Evolutionary conservation across 2,797 vertebrate genomes (phyloP).

Genomic region (Glyptemys insculpta): DNA sequence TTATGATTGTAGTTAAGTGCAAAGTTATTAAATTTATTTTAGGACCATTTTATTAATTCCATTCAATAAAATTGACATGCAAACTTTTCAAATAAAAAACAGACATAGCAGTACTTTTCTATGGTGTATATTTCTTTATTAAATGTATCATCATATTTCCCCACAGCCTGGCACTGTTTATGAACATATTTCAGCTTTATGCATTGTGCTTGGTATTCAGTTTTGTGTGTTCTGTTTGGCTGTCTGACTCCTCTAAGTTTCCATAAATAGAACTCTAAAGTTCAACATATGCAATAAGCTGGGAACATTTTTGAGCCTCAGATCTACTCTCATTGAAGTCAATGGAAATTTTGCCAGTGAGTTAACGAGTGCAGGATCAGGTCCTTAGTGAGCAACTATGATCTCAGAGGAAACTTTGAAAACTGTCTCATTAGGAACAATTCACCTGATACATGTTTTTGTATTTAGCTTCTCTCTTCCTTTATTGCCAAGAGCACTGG

Average conservation of each 20-base stretch:
- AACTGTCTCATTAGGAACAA: neutral
- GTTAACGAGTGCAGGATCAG: neutral
- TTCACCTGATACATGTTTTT: neutral
- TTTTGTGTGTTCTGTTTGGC: neutral
- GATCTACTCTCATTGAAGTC: neutral
- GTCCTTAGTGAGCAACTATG: neutral
- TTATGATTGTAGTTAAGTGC: constrained; percentile 23
- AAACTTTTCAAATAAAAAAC: constrained; percentile 5
- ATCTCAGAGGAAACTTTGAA: neutral
- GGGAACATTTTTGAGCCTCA: neutral
- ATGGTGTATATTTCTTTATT: neutral
- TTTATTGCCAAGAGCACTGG: neutral
- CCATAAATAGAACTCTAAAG: constrained; percentile 11
- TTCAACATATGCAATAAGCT: neutral
- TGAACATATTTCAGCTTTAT: neutral
- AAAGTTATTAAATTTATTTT: neutral
- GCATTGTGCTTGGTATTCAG: neutral
- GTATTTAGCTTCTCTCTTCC: neutral
- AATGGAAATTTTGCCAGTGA: neutral
- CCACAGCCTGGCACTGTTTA: neutral
- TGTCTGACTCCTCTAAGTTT: neutral
- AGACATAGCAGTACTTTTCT: neutral
- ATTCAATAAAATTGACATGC: neutral
- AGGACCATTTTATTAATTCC: neutral
- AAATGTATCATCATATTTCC: neutral